Conservation (phyloP, 2,113 vertebrate species). For the Colinus virginianus region DNA sequence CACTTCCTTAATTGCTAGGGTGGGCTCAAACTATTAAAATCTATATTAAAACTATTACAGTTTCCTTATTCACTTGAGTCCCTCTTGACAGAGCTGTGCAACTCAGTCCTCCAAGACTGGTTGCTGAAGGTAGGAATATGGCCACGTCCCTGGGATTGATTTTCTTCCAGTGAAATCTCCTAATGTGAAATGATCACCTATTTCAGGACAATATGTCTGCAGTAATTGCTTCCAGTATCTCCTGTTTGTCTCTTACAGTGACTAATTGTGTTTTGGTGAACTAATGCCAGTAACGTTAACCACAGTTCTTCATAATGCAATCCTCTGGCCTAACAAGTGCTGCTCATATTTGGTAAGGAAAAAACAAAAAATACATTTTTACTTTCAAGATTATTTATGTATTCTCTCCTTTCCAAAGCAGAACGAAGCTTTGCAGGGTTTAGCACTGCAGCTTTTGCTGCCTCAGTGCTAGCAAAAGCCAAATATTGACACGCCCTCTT, state of each 20-base stretch:
- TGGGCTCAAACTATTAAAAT: not conserved
- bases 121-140: not conserved
- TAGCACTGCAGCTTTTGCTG: not conserved
- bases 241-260: not conserved
- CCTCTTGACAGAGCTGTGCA: not conserved
- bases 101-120: not conserved
- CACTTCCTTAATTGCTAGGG: not conserved
- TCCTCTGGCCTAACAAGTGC: not conserved
- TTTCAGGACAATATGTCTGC: not conserved
- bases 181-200: not conserved
- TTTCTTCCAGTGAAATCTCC: not conserved
- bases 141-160: not conserved
- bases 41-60: no score
- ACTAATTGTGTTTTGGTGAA: not conserved
- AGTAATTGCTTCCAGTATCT: not conserved
- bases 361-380: not conserved
- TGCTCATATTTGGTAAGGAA: not conserved
- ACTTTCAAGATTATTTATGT: rapidly evolving
- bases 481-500: not conserved
- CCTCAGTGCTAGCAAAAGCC: not conserved
- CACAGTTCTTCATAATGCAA: not conserved
- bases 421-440: not conserved
- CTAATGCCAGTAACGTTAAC: not conserved
- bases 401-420: not conserved
- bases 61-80: not conserved